Conservation (phyloP, 2,113 vertebrate genomes). For the Zosterops japonicus region DNA sequence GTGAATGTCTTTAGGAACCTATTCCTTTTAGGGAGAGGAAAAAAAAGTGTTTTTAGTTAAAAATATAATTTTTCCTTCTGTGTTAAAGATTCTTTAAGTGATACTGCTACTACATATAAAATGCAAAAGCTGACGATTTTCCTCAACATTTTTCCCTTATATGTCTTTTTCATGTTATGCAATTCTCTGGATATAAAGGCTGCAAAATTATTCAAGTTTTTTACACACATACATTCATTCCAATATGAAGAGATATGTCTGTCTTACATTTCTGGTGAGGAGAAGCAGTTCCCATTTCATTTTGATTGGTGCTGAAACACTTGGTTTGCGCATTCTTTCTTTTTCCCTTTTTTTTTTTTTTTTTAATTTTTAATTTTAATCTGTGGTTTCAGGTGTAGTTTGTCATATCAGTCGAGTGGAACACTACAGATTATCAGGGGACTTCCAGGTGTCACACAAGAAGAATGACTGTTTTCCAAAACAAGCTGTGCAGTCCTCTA, state of each 20-base stretch:
- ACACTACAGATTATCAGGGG: slow-evolving; percentile 32
- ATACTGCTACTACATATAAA: neutral
- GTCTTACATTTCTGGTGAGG: neutral
- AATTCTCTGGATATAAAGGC: neutral
- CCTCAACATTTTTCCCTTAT: neutral
- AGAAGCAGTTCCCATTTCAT: neutral
- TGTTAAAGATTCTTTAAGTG: neutral
- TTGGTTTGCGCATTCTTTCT: neutral
- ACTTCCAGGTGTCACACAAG: slow-evolving; percentile 42
- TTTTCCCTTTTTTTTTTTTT: neutral
- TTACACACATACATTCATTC: neutral
- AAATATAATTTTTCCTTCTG: neutral
- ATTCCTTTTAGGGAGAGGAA: neutral
- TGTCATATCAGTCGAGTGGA: slow-evolving; percentile 9
- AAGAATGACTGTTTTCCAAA: slow-evolving; percentile 60
- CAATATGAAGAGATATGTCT: neutral
- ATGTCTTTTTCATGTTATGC: neutral
- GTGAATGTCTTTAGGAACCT: neutral
- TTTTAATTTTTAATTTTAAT: neutral
- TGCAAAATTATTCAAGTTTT: neutral
- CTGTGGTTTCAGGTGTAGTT: slow-evolving; percentile 46
- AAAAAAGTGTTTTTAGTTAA: neutral
- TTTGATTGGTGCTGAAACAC: neutral
- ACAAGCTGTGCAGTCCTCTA: slow-evolving; percentile 50
- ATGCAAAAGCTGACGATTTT: neutral